Percentiles rank a stretch among this genome's conserved stretches.
Conservation (phyloP, 1,140 invertebrate species). For the Diorhabda carinulata region DNA sequence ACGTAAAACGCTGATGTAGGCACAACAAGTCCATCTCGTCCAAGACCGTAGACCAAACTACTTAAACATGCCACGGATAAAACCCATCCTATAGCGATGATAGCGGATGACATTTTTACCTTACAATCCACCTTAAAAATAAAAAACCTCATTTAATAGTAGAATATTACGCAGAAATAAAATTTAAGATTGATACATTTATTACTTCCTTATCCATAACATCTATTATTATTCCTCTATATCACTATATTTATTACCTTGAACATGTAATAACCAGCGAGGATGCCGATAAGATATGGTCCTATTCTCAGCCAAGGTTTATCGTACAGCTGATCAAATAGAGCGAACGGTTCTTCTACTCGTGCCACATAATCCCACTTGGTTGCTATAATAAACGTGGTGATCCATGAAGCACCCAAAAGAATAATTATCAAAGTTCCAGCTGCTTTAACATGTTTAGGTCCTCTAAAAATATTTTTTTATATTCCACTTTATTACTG, state of each 20-base stretch:
- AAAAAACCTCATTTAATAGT: constrained; percentile 58
- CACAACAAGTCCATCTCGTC: constrained; percentile 63
- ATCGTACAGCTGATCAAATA: constrained; percentile 79
- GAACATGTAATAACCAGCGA: constrained; percentile 69
- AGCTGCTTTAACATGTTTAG: constrained; percentile 50
- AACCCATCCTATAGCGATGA: constrained; percentile 59
- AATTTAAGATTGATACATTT: too few relatives aligned
- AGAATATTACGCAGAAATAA: too few relatives aligned
- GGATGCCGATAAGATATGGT: constrained; percentile 75
- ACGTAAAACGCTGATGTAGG: constrained; percentile 64
- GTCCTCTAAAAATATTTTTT: constrained; percentile 34
- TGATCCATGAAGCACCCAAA: constrained; percentile 68
- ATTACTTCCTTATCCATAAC: too few relatives aligned
- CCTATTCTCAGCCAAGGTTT: constrained; percentile 80
- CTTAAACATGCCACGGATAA: constrained; percentile 56
- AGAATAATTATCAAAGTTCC: constrained; percentile 54
- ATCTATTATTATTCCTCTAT: background rate
- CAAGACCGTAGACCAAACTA: constrained; percentile 73
- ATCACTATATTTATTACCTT: constrained; percentile 39
- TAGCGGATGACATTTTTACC: constrained; percentile 58
- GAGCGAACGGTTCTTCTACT: constrained; percentile 75
- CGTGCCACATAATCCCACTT: constrained; percentile 70
- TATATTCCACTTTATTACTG: too few relatives aligned
- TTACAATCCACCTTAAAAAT: constrained; percentile 68
- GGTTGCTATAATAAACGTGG: constrained; percentile 70